Evolutionary conservation across 2,797 vertebrate genomes (phyloP).

Genomic region (Ciconia nigra): DNA sequence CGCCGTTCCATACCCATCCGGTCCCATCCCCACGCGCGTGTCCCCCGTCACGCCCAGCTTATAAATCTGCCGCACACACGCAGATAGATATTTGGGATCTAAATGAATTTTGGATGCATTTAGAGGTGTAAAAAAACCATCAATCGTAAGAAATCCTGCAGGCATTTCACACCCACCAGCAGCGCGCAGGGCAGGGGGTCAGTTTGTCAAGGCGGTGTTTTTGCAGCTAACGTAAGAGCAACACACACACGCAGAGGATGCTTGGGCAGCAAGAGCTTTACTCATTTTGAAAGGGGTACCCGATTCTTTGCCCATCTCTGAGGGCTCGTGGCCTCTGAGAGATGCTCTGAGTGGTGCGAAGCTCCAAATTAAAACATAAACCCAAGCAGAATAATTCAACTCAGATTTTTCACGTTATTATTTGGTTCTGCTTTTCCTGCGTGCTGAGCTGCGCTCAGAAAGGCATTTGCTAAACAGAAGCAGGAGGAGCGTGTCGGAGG

Average conservation of each 20-base stretch:
- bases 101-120: background rate
- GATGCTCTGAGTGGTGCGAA: background rate
- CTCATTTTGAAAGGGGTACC: background rate
- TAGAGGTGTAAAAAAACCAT: constrained; percentile 20
- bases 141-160: background rate
- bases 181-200: background rate
- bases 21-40: background rate
- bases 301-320: background rate
- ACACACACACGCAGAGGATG: background rate
- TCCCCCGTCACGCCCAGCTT: background rate
- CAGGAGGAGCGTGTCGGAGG: background rate
- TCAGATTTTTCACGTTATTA: background rate
- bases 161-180: constrained; percentile 9
- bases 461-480: background rate
- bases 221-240: background rate
- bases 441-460: background rate
- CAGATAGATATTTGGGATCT: background rate
- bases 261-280: background rate
- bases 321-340: background rate
- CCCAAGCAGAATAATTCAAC: background rate
- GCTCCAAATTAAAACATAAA: background rate
- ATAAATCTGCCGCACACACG: background rate
- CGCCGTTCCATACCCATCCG: accelerated
- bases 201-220: background rate
- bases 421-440: background rate